These are phyloP conservation scores for Conus ventricosus DNA, from an alignment of 1,140 invertebrate genomes.

Conservation along the genomic window DNA sequence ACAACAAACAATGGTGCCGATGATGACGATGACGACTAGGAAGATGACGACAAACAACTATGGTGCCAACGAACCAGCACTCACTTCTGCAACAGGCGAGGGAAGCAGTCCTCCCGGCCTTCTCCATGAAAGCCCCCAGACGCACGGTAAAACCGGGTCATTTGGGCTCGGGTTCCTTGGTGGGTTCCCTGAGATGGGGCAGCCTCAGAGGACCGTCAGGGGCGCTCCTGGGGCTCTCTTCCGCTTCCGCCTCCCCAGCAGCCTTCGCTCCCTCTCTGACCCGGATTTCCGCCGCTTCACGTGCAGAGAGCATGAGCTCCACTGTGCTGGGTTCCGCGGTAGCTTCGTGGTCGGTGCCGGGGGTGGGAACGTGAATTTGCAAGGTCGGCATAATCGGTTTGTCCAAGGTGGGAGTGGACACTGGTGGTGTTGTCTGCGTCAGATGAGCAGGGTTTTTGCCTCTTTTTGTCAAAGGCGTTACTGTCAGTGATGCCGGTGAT, in stretches of 20 bases:
- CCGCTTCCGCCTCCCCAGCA: neutral
- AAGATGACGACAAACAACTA: neutral
- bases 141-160: conserved; percentile 17
- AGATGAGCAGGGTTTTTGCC: neutral
- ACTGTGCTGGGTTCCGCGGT: conserved; percentile 7
- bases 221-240: neutral
- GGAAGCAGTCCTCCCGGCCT: conserved; percentile 23
- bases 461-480: no score
- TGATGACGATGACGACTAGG: neutral
- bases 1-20: no score
- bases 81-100: conserved; percentile 24
- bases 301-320: conserved; percentile 10
- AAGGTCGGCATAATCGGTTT: neutral
- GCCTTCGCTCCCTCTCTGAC: neutral
- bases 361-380: neutral
- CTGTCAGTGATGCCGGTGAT: neutral
- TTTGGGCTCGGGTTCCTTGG: conserved; percentile 25
- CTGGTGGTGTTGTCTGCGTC: neutral
- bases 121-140: conserved; percentile 31
- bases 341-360: neutral
- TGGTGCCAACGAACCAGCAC: neutral
- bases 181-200: conserved; percentile 27
- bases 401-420: neutral
- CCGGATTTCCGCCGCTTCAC: neutral
- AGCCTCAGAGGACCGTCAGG: neutral